Conservation (phyloP, 2,888 invertebrate genomes). For the Liopterus haemorrhoidalis region DNA sequence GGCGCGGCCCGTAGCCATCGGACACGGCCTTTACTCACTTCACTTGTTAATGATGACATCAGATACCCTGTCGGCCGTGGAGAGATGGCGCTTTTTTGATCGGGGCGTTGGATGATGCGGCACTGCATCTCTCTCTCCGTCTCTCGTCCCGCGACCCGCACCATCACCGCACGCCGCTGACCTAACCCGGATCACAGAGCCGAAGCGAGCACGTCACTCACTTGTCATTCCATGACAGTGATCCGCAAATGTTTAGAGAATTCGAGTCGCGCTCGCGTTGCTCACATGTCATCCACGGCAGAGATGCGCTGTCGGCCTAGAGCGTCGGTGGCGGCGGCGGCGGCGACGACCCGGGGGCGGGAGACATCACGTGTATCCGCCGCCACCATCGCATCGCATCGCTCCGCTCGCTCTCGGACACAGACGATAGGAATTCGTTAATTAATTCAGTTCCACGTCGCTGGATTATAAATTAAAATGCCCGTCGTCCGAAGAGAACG, state of each 20-base stretch:
- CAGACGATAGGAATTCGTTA: slow-evolving; percentile 6
- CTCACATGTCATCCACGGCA: slow-evolving; percentile 31
- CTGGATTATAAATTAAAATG: neutral
- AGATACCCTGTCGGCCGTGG: no score
- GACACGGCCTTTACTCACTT: slow-evolving; percentile 22
- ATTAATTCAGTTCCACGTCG: slow-evolving; percentile 19
- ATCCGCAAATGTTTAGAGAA: slow-evolving; percentile 37
- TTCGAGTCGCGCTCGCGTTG: slow-evolving; percentile 32
- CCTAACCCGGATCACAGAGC: slow-evolving; percentile 32
- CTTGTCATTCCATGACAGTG: slow-evolving; percentile 35
- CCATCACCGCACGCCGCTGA: slow-evolving; percentile 13
- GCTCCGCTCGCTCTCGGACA: slow-evolving; percentile 12
- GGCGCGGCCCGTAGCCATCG: slow-evolving; percentile 2
- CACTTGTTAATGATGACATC: slow-evolving; percentile 24
- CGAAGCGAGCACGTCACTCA: slow-evolving; percentile 34
- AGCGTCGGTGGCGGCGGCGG: slow-evolving; percentile 19
- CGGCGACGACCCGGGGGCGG: slow-evolving; percentile 24
- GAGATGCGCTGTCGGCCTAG: slow-evolving; percentile 30
- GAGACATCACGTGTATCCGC: slow-evolving; percentile 31
- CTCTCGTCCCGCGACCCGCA: no score
- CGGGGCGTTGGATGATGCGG: no score
- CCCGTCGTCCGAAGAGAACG: slow-evolving; percentile 26
- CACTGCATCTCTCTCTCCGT: no score
- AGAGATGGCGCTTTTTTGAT: no score
- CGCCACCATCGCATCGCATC: slow-evolving; percentile 26